A percentile compares a stretch with the other conserved stretches of the same genome.
Conservation (phyloP, 2,888 invertebrate genomes). For the Sepiola atlantica region DNA sequence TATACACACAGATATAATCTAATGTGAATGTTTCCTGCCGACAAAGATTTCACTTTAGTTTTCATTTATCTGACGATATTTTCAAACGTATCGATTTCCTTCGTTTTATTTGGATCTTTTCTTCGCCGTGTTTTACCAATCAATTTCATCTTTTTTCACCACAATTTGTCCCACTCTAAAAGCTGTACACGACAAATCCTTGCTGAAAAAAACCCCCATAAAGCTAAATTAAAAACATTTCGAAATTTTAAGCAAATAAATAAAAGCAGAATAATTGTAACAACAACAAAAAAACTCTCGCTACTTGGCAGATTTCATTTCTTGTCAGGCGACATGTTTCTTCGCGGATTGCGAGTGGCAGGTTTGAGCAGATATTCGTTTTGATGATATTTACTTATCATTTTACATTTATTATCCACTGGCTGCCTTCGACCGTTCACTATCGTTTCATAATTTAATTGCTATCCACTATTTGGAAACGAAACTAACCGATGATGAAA, state of each 20-base stretch:
- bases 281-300: background rate
- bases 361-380: no score
- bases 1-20: no score
- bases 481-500: no score
- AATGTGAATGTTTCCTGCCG: background rate
- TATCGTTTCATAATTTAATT: no score
- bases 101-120: background rate
- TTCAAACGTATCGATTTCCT: background rate
- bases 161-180: background rate
- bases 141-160: background rate
- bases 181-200: background rate
- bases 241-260: background rate
- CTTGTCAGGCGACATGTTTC: background rate
- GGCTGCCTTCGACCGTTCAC: no score
- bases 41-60: background rate
- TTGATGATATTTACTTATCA: no score
- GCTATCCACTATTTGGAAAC: no score
- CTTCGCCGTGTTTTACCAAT: background rate
- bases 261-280: background rate
- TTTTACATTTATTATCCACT: no score
- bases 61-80: background rate
- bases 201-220: background rate
- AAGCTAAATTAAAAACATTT: background rate
- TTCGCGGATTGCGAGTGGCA: no score
- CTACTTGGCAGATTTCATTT: background rate